Percentiles rank a stretch among this genome's conserved stretches.
These are phyloP conservation scores for Halocynthia roretzi DNA, from an alignment of 23 tunicate species.

Conservation along the genomic window DNA sequence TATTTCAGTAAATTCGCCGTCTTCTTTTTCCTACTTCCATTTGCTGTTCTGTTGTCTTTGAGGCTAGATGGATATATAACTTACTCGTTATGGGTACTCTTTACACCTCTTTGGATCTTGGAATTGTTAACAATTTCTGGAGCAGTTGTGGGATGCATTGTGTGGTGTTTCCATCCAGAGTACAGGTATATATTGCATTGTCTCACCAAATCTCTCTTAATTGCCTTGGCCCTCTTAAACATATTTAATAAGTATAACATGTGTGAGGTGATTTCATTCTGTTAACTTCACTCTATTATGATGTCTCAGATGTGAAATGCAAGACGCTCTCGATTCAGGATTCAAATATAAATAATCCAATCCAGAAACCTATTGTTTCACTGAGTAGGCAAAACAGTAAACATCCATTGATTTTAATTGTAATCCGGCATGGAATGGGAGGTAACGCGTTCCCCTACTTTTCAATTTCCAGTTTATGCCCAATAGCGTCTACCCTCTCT, in stretches of 20 bases:
- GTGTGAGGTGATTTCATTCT: too few relatives aligned
- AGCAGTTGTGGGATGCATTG: conserved; percentile 68
- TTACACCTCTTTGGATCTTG: conserved; percentile 72
- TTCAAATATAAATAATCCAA: background rate
- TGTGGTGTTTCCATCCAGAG: conserved; percentile 83
- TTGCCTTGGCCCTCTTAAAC: too few relatives aligned
- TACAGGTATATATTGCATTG: conserved; percentile 38
- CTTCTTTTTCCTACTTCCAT: conserved; percentile 70
- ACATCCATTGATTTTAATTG: too few relatives aligned
- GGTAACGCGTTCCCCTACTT: too few relatives aligned
- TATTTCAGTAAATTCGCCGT: conserved; percentile 78
- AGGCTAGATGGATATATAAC: conserved; percentile 48
- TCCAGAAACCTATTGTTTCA: background rate
- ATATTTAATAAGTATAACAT: too few relatives aligned
- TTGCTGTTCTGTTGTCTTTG: conserved; percentile 65
- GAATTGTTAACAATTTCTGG: conserved; percentile 56
- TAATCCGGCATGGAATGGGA: too few relatives aligned
- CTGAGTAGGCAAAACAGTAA: too few relatives aligned
- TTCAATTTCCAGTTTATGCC: too few relatives aligned
- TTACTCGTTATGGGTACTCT: conserved; percentile 67
- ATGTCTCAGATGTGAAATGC: too few relatives aligned
- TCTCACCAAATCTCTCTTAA: background rate
- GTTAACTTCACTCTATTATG: too few relatives aligned
- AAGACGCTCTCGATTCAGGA: background rate
- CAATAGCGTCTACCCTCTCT: too few relatives aligned